These are phyloP conservation scores for Oreohelix idahoensis DNA, from an alignment of 1,140 invertebrate genomes.

Conservation along the genomic window DNA sequence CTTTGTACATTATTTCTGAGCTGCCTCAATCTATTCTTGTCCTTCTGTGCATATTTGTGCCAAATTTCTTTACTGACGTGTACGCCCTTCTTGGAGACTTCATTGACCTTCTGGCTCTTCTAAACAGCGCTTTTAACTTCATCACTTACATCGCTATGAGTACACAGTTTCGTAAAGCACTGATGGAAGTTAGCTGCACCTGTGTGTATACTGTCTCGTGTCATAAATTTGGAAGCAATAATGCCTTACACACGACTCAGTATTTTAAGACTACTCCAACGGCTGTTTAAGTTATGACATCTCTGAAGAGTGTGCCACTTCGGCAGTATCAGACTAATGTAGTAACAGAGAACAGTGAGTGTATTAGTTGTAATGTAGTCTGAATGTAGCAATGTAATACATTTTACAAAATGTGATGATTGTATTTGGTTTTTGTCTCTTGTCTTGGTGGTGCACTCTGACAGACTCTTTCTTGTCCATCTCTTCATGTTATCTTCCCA, in stretches of 20 bases:
- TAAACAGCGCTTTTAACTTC: constrained; percentile 94
- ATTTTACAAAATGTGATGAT: too few relatives aligned
- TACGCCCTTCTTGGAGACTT: constrained; percentile 83
- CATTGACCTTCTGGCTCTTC: constrained; percentile 90
- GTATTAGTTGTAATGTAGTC: too few relatives aligned
- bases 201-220: constrained; percentile 32
- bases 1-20: constrained; percentile 90
- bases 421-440: too few relatives aligned
- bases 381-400: too few relatives aligned
- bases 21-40: constrained; percentile 79
- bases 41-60: constrained; percentile 59
- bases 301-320: too few relatives aligned
- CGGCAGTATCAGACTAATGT: too few relatives aligned
- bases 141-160: constrained; percentile 95
- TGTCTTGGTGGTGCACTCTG: too few relatives aligned
- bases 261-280: constrained; percentile 24
- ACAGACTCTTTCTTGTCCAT: too few relatives aligned
- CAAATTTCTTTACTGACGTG: constrained; percentile 64
- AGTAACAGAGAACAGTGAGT: too few relatives aligned
- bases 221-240: not conserved
- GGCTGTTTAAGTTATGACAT: not conserved
- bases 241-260: not conserved
- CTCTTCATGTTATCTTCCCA: too few relatives aligned
- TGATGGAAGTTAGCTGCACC: constrained; percentile 69
- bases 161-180: constrained; percentile 89